Evolutionary conservation across 2,113 vertebrate species (phyloP).

Genomic region (Microtus montanus): DNA sequence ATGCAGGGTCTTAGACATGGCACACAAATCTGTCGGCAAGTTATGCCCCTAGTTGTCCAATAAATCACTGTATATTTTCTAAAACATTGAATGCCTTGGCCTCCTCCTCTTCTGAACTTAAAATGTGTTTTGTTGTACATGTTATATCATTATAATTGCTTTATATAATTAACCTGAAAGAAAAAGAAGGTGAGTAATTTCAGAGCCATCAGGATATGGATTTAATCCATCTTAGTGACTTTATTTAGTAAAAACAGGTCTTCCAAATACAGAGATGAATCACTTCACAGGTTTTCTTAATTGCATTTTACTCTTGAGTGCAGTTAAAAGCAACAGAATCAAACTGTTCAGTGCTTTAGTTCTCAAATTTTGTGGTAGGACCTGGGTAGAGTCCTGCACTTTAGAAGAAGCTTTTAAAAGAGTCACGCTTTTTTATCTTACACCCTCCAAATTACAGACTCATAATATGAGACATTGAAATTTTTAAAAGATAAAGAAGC

Average conservation of each 20-base stretch:
- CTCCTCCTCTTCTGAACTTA: not conserved
- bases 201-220: conserved; percentile 52
- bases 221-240: conserved; percentile 62
- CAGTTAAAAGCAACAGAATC: conserved; percentile 49
- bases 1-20: not conserved
- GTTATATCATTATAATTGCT: conserved; percentile 41
- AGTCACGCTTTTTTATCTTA: not conserved
- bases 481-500: not conserved
- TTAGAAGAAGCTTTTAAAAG: not conserved
- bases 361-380: not conserved
- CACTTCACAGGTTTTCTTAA: conserved; percentile 68
- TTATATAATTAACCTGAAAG: conserved; percentile 48
- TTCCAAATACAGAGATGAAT: conserved; percentile 64
- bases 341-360: not conserved
- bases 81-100: not conserved
- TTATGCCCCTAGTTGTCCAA: not conserved
- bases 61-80: not conserved
- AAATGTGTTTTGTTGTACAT: not conserved
- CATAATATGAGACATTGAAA: not conserved
- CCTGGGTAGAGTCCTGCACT: not conserved
- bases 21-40: not conserved
- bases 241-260: conserved; percentile 66
- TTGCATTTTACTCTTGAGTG: conserved; percentile 57
- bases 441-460: not conserved
- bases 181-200: conserved; percentile 47